Conservation (phyloP, 1,140 invertebrate species). For the Drosophila melanogaster region Release_6_plus_ISO1_MT NT_037436.4:10532001-10532500, state of each 20-base stretch:
- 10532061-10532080: conserved; percentile 19
- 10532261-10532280: conserved; percentile 36
- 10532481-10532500: conserved; percentile 1
- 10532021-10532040: conserved; percentile 27
- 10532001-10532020: conserved; percentile 43
- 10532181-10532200: neutral
- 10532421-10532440: conserved; percentile 43
- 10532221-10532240: conserved; percentile 76
- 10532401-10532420: conserved; percentile 76
- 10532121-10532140: conserved; percentile 64
- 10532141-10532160: conserved; percentile 43
- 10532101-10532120: conserved; percentile 81
- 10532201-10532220: conserved; percentile 33
- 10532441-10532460: conserved; percentile 20
- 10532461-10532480: neutral
- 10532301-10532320: conserved; percentile 12
- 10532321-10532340: conserved; percentile 73
- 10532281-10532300: conserved; percentile 46
- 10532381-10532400: conserved; percentile 70
- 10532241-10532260: conserved; percentile 81
- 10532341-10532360: conserved; percentile 59
- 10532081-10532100: conserved; percentile 69
- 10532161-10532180: conserved; percentile 36
- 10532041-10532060: conserved; percentile 11
- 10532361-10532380: conserved; percentile 26